Evolutionary conservation across 2,797 vertebrate species (phyloP), one percentile per base, ranked within the genome.

Genomic region (Picus viridis): DNA sequence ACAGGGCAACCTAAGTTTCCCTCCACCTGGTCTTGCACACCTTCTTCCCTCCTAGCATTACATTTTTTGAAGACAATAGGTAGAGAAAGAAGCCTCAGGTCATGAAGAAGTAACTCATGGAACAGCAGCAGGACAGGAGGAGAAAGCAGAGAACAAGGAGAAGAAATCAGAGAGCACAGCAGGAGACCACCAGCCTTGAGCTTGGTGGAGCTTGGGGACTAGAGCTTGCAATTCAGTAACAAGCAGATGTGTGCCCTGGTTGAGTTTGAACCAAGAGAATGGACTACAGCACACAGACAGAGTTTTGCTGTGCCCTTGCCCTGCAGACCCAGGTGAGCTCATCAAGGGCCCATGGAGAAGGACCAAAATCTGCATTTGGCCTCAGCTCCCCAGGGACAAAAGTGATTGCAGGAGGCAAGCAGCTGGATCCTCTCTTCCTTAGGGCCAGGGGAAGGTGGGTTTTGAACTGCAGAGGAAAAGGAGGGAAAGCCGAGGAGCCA

Each of bases 191-290:
- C 62, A 74, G 67, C 54, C 70, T 62, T 62, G 43, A 24, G 45
- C 69, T 58, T 3, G 1, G 41, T 27, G 30, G 47, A 73, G 63
- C 27, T 71, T 15, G 1, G n/a, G 0, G 18, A 24, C 39, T 64
- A 0, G 3, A 61, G 1, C 10, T 22, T 10, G 30, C 2, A 2
- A 18, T 16, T 77, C 56, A 51, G 51, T 16, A 24, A 24, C 47
- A 58, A n/a, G 32, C 8, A 2, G 64, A 29, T 47, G 49, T 61
- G 51, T 61, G n/a, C 26, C 49, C 74, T 57, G 29, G 10, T 14
- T 22, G 1, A 16, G 67, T 23, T 43, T 41, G 8, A 19, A 39
- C 58, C 51, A 30, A 10, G 53, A 69, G 61, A 41, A 3, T 73
- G 65, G 30, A 4, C 34, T 49, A 34, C 65, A 71, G 19, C 54